Evolutionary conservation across 1,140 invertebrate genomes (phyloP), one percentile per base, ranked within the genome.

Genomic region (Heliothis subflexa): DNA sequence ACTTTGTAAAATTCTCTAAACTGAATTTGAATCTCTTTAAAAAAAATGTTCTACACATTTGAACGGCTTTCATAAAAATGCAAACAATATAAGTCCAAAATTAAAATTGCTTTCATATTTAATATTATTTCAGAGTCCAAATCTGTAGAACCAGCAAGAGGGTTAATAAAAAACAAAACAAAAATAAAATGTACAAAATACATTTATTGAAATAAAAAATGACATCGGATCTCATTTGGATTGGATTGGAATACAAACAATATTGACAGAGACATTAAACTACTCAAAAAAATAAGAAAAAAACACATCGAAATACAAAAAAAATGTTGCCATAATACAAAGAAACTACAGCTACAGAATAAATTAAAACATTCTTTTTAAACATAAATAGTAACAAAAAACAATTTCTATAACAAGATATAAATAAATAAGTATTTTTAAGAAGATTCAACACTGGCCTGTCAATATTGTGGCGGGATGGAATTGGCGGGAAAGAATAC

Each of bases 181-280:
- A 84, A 83, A 85, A 88, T 81, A 81, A 81, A 80, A 83, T 84
- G 49, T 79, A 78, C 81, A 89, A 87, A 91, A 92, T 93, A 93
- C 91, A 89, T 93, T 94, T 94, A 94, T 94, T 94, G 93, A 94
- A 94, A 94, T 93, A 94, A 93, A 92, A 88, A 93, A 94, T 93
- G 91, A 94, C 93, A 94, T 92, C 79, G 89, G 91, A 89, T 85
- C 80, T 84, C 80, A 84, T 87, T 89, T 87, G 91, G 90, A 89
- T 79, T 86, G 89, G 87, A 89, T 81, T 91, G 89, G 89, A 87
- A 83, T 80, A 94, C 87, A 88, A 86, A 92, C 91, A 94, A 94
- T 93, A 94, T 94, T 94, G 93, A 94, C 93, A 93, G 93, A 83
- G 71, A 90, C 86, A 83, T 79, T 90, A 89, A 89, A 91, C 87